Conservation (phyloP, 2,888 invertebrate genomes). For the Tolmerus cingulatus region DNA sequence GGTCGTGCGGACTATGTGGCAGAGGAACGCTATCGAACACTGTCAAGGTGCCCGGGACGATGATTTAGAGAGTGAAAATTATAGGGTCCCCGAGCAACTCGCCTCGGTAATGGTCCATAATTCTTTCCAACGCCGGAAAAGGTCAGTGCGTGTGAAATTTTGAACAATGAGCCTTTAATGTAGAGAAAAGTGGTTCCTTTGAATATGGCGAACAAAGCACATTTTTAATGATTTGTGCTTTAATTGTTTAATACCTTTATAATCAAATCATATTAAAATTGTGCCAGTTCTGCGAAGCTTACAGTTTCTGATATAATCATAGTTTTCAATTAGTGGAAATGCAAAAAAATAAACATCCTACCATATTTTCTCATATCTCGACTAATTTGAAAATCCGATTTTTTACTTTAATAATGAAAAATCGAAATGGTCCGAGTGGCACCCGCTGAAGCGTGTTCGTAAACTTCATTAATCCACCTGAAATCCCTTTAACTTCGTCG, state of each 20-base stretch:
- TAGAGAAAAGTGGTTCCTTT: neutral
- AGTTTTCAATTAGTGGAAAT: neutral
- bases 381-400: neutral
- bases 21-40: neutral
- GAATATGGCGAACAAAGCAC: neutral
- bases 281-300: neutral
- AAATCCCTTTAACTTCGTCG: slow-evolving; percentile 23
- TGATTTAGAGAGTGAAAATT: neutral
- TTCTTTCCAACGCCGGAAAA: neutral
- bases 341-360: neutral
- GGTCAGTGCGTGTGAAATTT: neutral
- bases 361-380: neutral
- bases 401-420: neutral
- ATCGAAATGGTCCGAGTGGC: neutral
- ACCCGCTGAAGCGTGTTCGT: neutral
- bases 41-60: neutral
- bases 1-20: neutral
- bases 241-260: no score
- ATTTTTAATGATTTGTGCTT: no score
- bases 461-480: neutral
- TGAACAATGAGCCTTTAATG: neutral
- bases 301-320: neutral
- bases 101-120: neutral
- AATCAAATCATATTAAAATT: neutral
- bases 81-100: neutral